Percentiles rank a stretch among this genome's conserved stretches.
Conservation (phyloP, 2,888 invertebrate species). For the Lithophane socia region DNA sequence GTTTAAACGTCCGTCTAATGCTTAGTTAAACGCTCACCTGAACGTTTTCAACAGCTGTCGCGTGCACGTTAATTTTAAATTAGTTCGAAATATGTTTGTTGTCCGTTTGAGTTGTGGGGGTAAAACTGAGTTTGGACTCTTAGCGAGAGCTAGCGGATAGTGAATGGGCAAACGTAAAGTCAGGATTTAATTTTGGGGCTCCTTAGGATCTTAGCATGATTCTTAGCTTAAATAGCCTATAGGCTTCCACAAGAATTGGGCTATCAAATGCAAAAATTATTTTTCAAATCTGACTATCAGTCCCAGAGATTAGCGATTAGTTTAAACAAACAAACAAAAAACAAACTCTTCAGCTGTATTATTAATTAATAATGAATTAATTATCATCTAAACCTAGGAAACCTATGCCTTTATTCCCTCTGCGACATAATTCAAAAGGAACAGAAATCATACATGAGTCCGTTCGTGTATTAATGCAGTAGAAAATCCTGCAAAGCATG, state of each 20-base stretch:
- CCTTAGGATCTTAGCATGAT: too few relatives aligned
- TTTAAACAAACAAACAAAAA: too few relatives aligned
- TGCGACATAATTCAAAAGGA: conserved; percentile 25
- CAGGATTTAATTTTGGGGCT: neutral
- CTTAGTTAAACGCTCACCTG: conserved; percentile 52
- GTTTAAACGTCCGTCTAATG: conserved; percentile 50
- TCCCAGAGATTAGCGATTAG: too few relatives aligned
- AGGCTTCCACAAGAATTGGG: too few relatives aligned
- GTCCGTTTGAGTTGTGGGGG: neutral
- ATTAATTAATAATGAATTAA: too few relatives aligned
- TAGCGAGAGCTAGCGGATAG: neutral
- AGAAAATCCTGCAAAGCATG: conserved; percentile 61
- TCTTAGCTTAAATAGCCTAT: too few relatives aligned
- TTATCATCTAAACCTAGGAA: neutral
- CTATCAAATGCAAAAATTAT: too few relatives aligned
- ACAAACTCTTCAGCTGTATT: too few relatives aligned
- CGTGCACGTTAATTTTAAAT: conserved; percentile 45
- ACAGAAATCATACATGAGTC: conserved; percentile 56
- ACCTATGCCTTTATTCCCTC: neutral
- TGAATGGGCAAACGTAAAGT: neutral
- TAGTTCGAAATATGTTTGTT: conserved; percentile 43
- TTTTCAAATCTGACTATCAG: too few relatives aligned
- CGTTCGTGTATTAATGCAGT: conserved; percentile 60
- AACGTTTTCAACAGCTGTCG: conserved; percentile 50
- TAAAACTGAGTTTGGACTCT: neutral